Evolutionary conservation across 2,888 invertebrate species (phyloP).

Genomic region (Aphodius granarius): DNA sequence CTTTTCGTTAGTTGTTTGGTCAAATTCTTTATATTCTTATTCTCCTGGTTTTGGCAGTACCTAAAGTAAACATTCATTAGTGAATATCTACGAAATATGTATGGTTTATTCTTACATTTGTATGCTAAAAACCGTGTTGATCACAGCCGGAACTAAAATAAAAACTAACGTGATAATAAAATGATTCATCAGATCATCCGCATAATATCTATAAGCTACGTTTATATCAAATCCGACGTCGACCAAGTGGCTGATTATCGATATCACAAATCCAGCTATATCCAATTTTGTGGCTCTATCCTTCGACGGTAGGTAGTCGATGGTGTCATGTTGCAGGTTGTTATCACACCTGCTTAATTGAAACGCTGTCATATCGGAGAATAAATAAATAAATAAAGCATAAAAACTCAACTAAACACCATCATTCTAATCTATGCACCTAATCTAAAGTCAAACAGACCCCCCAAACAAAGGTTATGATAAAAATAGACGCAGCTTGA

Average conservation of each 20-base stretch:
- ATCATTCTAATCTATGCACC: neutral
- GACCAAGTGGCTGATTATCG: slow-evolving; percentile 69
- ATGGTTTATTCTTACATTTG: slow-evolving; percentile 64
- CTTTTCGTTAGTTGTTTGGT: slow-evolving; percentile 63
- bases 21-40: slow-evolving; percentile 55
- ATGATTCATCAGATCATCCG: slow-evolving; percentile 59
- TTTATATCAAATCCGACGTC: slow-evolving; percentile 72
- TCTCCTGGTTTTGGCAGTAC: slow-evolving; percentile 58
- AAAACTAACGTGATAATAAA: slow-evolving; percentile 72
- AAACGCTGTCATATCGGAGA: slow-evolving; percentile 34
- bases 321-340: slow-evolving; percentile 44
- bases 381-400: neutral
- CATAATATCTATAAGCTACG: slow-evolving; percentile 66
- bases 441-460: neutral
- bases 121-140: slow-evolving; percentile 73
- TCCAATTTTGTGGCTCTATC: slow-evolving; percentile 64
- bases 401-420: neutral
- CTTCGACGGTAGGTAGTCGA: slow-evolving; percentile 63
- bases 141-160: slow-evolving; percentile 72
- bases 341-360: slow-evolving; percentile 48
- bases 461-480: slow-evolving; percentile 3
- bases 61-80: slow-evolving; percentile 19
- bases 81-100: neutral
- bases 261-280: slow-evolving; percentile 65
- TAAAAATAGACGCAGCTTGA: neutral